These are phyloP conservation scores for Himalopsyche tibetana DNA, from an alignment of 2,888 invertebrate genomes.

Conservation along the genomic window DNA sequence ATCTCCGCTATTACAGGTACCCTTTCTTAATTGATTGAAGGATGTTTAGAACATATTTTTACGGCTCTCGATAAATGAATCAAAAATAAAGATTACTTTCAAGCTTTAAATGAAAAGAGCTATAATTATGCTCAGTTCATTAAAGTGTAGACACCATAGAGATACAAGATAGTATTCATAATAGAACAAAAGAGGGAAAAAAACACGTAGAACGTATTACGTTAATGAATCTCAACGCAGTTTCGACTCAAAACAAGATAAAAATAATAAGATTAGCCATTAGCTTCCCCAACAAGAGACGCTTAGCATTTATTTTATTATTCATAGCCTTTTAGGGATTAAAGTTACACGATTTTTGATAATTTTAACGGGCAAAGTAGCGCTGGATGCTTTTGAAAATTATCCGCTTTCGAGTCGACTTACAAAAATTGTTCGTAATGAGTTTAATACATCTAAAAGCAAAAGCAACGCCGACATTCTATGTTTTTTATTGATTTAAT, in stretches of 20 bases:
- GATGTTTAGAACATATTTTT: too few species aligned
- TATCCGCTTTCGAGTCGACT: conserved; percentile 18
- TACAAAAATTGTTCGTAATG: background rate
- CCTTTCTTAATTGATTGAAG: too few species aligned
- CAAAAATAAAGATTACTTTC: conserved; percentile 23
- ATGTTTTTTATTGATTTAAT: too few species aligned
- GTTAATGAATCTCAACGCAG: conserved; percentile 46
- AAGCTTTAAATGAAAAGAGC: conserved; percentile 18
- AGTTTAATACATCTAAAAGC: background rate
- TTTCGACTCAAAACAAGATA: conserved; percentile 57
- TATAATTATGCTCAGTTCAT: conserved; percentile 15
- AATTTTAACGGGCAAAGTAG: conserved; percentile 49
- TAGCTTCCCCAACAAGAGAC: conserved; percentile 48
- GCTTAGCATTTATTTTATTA: conserved; percentile 45
- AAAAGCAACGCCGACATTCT: background rate
- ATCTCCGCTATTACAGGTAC: too few species aligned
- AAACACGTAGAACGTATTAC: conserved; percentile 20
- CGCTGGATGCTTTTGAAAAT: conserved; percentile 49
- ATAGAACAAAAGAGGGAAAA: conserved; percentile 8
- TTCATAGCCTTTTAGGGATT: conserved; percentile 47
- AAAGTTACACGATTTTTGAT: conserved; percentile 60
- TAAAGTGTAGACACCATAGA: conserved; percentile 9
- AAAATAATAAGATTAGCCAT: conserved; percentile 51
- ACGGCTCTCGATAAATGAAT: background rate
- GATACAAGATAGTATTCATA: conserved; percentile 29